A percentile compares a stretch with the other conserved stretches of the same genome.
phyloP scores from a whole-genome alignment of 1,140 invertebrate genomes.

The Panulirus ornatus region DNA sequence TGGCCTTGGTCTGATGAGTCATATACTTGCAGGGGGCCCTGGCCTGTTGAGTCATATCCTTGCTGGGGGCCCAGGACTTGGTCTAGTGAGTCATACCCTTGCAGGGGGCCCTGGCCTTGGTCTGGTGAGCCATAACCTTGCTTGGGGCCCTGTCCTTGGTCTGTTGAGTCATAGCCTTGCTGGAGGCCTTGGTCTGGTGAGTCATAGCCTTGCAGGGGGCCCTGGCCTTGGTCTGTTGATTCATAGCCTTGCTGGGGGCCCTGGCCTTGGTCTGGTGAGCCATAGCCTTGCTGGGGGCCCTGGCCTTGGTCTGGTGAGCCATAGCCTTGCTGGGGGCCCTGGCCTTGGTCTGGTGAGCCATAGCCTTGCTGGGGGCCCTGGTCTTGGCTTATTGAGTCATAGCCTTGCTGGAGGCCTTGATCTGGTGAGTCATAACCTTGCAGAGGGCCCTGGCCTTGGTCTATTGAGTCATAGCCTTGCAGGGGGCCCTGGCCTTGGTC shows the following conservation, averaged over 20 bases:
- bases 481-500: too few species aligned
- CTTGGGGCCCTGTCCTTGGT: neutral
- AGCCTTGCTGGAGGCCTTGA: slow-evolving; percentile 18
- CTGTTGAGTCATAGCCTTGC: neutral
- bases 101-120: neutral
- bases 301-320: too few species aligned
- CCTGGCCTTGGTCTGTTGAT: neutral
- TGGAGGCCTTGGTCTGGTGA: neutral
- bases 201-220: neutral
- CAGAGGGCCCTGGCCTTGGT: neutral
- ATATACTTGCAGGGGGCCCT: slow-evolving; percentile 16
- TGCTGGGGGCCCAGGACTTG: neutral
- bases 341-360: too few species aligned
- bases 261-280: too few species aligned
- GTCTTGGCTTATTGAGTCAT: too few species aligned
- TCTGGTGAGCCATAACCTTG: neutral
- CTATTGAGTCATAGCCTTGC: neutral
- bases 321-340: too few species aligned
- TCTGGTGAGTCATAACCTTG: neutral
- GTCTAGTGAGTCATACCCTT: neutral
- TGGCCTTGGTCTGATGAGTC: neutral
- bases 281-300: too few species aligned
- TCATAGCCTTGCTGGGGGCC: too few species aligned
- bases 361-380: too few species aligned
- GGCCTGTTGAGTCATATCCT: neutral